Percentiles rank a stretch among this genome's conserved stretches.
Conservation (phyloP, 2,797 vertebrate genomes). For the Sparus aurata region DNA sequence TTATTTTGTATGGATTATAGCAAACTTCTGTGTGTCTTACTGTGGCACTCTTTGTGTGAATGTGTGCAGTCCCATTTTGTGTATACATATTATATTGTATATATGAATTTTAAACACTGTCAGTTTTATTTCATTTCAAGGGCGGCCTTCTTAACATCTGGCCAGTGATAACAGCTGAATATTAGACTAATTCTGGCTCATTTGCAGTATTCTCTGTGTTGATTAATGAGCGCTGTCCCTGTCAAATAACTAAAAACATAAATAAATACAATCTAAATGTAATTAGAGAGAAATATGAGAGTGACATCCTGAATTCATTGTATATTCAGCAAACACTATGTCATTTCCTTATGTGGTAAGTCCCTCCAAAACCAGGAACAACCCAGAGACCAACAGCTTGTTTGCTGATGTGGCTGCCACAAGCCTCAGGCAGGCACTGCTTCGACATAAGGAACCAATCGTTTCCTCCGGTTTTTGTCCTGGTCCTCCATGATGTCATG, state of each 20-base stretch:
- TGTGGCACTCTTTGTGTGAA: background rate
- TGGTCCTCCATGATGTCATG: conserved; percentile 80
- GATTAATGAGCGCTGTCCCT: background rate
- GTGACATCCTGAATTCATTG: conserved; percentile 22
- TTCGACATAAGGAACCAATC: conserved; percentile 83
- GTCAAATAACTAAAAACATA: conserved; percentile 10
- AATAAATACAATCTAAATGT: conserved; percentile 22
- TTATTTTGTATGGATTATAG: background rate
- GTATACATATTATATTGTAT: background rate
- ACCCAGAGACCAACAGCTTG: conserved; percentile 50
- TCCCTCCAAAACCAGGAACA: conserved; percentile 28
- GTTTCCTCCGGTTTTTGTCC: conserved; percentile 61
- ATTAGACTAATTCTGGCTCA: background rate
- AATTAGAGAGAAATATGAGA: conserved; percentile 22
- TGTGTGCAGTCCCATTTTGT: background rate
- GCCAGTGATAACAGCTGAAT: background rate
- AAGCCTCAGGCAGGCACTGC: conserved; percentile 58
- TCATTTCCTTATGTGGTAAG: conserved; percentile 33
- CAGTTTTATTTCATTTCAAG: background rate
- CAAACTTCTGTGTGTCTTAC: background rate
- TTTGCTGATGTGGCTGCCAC: conserved; percentile 67
- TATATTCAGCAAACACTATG: conserved; percentile 22
- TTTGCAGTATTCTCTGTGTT: background rate
- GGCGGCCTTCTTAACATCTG: background rate
- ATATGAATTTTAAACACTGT: background rate